Conservation (phyloP, 2,797 vertebrate genomes). For the Dicrostonyx torquatus region DNA sequence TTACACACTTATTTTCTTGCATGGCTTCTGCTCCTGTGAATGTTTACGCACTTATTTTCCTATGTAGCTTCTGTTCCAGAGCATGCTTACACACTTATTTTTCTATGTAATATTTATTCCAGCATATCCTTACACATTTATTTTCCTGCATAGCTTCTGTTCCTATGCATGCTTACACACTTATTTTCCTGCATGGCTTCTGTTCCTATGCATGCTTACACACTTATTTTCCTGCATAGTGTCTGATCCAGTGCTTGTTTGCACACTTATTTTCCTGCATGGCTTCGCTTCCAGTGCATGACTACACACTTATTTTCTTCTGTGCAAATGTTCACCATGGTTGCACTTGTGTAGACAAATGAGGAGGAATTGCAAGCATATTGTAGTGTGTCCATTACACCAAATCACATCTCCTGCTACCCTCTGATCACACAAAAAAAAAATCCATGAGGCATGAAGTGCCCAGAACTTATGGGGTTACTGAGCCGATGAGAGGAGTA, state of each 20-base stretch:
- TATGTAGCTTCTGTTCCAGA: accelerated
- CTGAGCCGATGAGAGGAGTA: background rate
- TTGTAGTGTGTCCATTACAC: conserved; percentile 62
- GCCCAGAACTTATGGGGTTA: background rate
- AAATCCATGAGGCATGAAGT: background rate
- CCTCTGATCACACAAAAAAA: conserved; percentile 37
- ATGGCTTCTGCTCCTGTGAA: background rate
- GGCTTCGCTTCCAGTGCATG: too few relatives aligned
- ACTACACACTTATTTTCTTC: too few relatives aligned
- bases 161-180: too few relatives aligned
- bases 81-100: background rate
- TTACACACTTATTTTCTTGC: conserved; percentile 31
- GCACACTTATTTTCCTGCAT: too few relatives aligned
- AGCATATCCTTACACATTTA: too few relatives aligned
- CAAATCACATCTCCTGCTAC: background rate
- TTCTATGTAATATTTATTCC: too few relatives aligned
- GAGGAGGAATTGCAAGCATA: conserved; percentile 65
- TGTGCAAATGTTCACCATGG: background rate
- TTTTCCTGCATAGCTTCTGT: too few relatives aligned
- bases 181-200: too few relatives aligned
- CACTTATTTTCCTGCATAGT: too few relatives aligned
- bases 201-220: too few relatives aligned
- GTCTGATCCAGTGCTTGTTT: too few relatives aligned
- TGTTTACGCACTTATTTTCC: conserved; percentile 17
- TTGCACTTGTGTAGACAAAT: conserved; percentile 16